Conservation (phyloP, 2,113 vertebrate species). For the Micronycteris hirsuta region DNA sequence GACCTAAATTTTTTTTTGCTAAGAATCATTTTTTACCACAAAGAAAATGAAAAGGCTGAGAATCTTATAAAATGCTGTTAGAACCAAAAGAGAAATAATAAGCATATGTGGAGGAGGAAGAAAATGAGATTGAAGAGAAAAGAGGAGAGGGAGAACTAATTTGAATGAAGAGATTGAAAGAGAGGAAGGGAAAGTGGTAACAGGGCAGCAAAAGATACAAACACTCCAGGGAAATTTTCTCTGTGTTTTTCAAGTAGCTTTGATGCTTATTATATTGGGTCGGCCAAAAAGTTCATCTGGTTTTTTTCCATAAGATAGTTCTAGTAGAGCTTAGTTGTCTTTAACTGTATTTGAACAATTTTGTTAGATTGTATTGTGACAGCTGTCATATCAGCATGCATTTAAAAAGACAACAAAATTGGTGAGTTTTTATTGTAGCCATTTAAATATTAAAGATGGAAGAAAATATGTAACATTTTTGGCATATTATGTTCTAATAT, state of each 20-base stretch:
- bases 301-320: too few species aligned
- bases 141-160: background rate
- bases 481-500: too few species aligned
- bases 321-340: too few species aligned
- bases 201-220: rapidly evolving
- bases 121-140: background rate
- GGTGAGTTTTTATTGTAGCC: too few species aligned
- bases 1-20: background rate
- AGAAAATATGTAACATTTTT: too few species aligned
- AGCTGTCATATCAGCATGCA: too few species aligned
- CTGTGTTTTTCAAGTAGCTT: background rate
- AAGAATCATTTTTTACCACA: background rate
- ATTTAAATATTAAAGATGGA: too few species aligned
- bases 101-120: background rate
- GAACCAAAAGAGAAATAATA: background rate
- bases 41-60: background rate
- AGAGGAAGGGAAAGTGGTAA: background rate
- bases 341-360: too few species aligned
- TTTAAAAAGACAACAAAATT: too few species aligned
- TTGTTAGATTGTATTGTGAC: too few species aligned
- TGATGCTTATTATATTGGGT: background rate
- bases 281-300: too few species aligned
- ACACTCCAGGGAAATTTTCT: background rate
- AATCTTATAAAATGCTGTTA: background rate
- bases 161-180: background rate